Conservation (phyloP, 2,888 invertebrate species). For the Cryptus viduatorius region DNA sequence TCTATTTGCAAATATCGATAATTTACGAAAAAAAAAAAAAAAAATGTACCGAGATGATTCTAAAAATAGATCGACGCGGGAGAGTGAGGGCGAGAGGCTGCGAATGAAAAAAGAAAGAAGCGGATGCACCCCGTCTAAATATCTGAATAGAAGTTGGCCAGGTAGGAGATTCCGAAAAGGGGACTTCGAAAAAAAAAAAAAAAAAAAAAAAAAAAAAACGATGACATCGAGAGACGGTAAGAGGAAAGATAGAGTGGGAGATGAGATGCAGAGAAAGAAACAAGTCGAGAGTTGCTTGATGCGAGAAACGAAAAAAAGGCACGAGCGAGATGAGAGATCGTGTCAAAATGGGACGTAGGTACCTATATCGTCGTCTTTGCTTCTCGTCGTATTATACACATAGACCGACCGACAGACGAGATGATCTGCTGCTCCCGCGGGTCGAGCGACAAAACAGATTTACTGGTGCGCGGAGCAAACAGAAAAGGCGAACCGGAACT, state of each 20-base stretch:
- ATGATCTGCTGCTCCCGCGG: constrained; percentile 70
- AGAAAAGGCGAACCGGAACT: constrained; percentile 70
- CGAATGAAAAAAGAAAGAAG: constrained; percentile 73
- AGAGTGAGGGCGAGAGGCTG: constrained; percentile 65
- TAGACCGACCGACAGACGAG: constrained; percentile 66
- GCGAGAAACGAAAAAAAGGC: constrained; percentile 26
- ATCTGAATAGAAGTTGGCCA: constrained; percentile 77
- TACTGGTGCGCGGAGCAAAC: constrained; percentile 72
- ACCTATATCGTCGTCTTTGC: constrained; percentile 67
- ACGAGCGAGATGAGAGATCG: constrained; percentile 62
- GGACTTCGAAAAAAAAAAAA: constrained; percentile 66
- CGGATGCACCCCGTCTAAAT: constrained; percentile 76
- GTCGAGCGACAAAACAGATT: constrained; percentile 74
- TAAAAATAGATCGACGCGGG: constrained; percentile 56
- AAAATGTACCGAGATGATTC: constrained; percentile 47
- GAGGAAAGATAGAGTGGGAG: constrained; percentile 52
- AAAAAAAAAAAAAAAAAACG: constrained; percentile 50
- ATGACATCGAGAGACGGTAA: constrained; percentile 54
- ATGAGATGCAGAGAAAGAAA: constrained; percentile 64
- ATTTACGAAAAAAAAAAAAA: not conserved
- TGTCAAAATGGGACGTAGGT: constrained; percentile 74
- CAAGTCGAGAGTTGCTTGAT: constrained; percentile 59
- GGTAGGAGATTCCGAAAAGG: constrained; percentile 73
- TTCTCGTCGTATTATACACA: constrained; percentile 24
- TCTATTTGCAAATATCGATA: constrained; percentile 7